These are phyloP conservation scores for Chaetorhynchus papuensis DNA, from an alignment of 2,113 vertebrate species.

Conservation along the genomic window DNA sequence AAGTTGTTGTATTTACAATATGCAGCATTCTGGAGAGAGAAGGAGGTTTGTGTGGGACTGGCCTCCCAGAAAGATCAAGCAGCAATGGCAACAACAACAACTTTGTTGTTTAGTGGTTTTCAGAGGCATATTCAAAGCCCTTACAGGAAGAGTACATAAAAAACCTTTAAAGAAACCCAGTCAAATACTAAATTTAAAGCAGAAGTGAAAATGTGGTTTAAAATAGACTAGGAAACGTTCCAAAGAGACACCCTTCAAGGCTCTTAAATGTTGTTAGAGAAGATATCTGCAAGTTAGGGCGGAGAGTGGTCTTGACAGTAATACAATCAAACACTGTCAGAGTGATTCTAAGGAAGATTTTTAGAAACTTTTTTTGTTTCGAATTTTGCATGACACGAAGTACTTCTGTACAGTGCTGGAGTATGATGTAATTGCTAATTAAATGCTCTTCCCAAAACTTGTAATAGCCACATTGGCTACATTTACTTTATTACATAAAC, in stretches of 20 bases:
- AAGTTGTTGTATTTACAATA: constrained; percentile 55
- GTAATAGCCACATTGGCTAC: not conserved
- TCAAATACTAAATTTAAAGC: constrained; percentile 27
- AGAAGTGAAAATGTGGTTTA: constrained; percentile 11
- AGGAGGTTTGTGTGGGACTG: constrained; percentile 55
- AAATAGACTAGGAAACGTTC: not conserved
- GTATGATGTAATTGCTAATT: not conserved
- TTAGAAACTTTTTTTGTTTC: not conserved
- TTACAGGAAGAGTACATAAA: constrained; percentile 15
- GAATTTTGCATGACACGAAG: not conserved
- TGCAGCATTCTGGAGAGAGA: constrained; percentile 39
- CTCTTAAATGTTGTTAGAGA: not conserved
- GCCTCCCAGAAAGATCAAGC: constrained; percentile 64
- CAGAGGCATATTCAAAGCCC: constrained; percentile 39
- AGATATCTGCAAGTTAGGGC: not conserved
- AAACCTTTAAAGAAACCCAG: constrained; percentile 29
- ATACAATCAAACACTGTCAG: not conserved
- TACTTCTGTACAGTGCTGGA: not conserved
- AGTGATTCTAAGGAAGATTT: not conserved
- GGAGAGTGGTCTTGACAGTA: not conserved
- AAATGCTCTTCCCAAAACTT: not conserved
- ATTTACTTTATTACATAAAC: not conserved
- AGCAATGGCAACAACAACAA: constrained; percentile 52
- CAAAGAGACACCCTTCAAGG: not conserved
- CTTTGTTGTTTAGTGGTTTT: constrained; percentile 57